Conservation (phyloP, 2,113 vertebrate genomes). For the pig (Sus scrofa) region DNA sequence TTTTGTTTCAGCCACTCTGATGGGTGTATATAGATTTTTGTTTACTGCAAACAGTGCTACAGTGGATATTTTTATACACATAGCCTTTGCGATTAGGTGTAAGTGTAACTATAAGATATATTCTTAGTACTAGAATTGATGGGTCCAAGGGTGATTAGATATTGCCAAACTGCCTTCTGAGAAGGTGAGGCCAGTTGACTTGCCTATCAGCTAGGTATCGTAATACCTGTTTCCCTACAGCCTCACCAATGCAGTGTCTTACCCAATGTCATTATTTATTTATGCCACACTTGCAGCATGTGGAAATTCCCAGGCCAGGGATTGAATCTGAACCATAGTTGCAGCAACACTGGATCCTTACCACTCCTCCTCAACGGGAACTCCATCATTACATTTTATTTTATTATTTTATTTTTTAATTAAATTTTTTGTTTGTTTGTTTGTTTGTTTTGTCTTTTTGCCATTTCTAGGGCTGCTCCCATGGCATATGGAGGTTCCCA, state of each 20-base stretch:
- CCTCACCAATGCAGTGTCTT: neutral
- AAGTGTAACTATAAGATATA: neutral
- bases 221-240: neutral
- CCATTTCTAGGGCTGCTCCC: too few relatives aligned
- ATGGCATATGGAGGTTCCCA: too few relatives aligned
- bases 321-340: too few relatives aligned
- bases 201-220: neutral
- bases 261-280: neutral
- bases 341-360: too few relatives aligned
- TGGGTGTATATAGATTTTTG: neutral
- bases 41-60: neutral
- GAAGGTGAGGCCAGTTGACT: neutral
- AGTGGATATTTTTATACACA: neutral
- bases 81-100: neutral
- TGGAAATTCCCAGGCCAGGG: too few relatives aligned
- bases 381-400: neutral
- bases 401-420: too few relatives aligned
- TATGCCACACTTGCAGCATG: too few relatives aligned
- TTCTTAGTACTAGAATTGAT: neutral
- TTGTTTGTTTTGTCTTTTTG: too few relatives aligned
- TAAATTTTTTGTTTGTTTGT: too few relatives aligned
- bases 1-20: constrained; percentile 41
- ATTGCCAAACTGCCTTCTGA: neutral
- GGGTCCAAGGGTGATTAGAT: neutral
- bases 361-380: too few relatives aligned